Conservation (phyloP, 2,113 vertebrate genomes). For the Circaetus gallicus region DNA sequence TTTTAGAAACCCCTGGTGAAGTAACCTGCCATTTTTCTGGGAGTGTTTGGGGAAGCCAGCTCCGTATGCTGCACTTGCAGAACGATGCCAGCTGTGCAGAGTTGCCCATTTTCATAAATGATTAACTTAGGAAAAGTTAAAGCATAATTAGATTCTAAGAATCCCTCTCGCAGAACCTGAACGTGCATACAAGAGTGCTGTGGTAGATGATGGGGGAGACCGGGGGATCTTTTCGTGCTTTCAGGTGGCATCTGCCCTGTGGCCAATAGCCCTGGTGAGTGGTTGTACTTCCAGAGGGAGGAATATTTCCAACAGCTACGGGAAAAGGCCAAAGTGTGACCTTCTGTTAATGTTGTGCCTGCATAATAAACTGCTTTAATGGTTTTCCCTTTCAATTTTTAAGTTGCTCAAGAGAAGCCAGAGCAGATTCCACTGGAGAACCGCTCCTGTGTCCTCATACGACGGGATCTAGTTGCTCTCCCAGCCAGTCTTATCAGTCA, state of each 20-base stretch:
- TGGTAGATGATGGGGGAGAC: neutral
- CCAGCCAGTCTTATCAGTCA: conserved; percentile 97
- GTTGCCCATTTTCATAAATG: neutral
- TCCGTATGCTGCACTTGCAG: fast-evolving
- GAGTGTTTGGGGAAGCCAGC: neutral
- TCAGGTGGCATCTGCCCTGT: neutral
- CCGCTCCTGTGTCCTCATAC: conserved; percentile 94
- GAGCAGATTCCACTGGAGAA: conserved; percentile 90
- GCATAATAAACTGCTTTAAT: neutral
- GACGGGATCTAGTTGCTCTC: conserved; percentile 92
- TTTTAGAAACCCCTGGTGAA: neutral
- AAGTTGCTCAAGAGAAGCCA: conserved; percentile 85
- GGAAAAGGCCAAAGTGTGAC: neutral
- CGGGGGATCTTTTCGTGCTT: neutral
- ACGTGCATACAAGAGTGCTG: fast-evolving
- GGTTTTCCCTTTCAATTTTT: neutral
- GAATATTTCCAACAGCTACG: neutral
- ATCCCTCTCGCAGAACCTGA: neutral
- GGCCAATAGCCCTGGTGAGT: fast-evolving
- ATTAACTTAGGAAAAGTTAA: neutral
- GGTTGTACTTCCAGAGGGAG: neutral
- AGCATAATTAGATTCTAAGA: neutral
- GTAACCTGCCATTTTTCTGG: neutral
- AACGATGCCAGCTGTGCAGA: neutral
- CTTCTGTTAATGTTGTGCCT: neutral